Base-by-base conservation (phyloP, 1,140 invertebrate genomes). In the Apocrypta bakeri region DNA sequence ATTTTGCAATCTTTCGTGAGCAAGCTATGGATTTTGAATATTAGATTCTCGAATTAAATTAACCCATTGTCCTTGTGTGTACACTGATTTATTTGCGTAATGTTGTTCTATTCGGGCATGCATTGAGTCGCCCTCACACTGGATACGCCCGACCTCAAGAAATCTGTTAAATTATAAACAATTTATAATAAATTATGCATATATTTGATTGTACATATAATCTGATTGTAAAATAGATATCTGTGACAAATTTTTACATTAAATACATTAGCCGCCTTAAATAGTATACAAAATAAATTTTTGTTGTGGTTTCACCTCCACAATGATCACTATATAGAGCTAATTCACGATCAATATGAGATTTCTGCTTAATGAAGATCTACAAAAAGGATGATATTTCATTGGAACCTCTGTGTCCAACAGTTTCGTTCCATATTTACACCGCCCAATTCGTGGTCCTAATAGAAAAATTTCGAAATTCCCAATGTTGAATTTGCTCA, bases 81-180 rank as follows among this genome's bases (percentile, higher is more conserved):
- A 84, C 17, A 84, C 63, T 14, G 74, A 72, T 78, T 84, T 84
- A 24, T 78, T 37, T n/a, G 8, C 6, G 21, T 42, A 78, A 66
- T 84, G 80, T 12, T 81, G 77, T 72, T 90, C 87, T 42, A 89
- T 88, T 29, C 75, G 71, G 8, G 89, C 85, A 77, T 89, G 88
- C 84, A 90, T 87, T 11, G 80, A 85, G 75, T 89, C 86, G 3
- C 86, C 87, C 40, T 88, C 87, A 66, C 84, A 86, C 66, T 89
- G 87, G 11, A 84, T 89, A 69, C 88, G 87, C 7, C 87, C 88
- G 42, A 78, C 84, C 56, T 86, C 85, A 2, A 89, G 82, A 85
- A 88, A 89, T 85, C 84, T 84, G 66, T 68, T 27, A 11, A 12
- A 68, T n/a, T 12, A 68, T 61, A 21, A 2, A 61, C 4, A 21